phyloP scores from a whole-genome alignment of 2,113 vertebrate genomes.

The Malurus melanocephalus region DNA sequence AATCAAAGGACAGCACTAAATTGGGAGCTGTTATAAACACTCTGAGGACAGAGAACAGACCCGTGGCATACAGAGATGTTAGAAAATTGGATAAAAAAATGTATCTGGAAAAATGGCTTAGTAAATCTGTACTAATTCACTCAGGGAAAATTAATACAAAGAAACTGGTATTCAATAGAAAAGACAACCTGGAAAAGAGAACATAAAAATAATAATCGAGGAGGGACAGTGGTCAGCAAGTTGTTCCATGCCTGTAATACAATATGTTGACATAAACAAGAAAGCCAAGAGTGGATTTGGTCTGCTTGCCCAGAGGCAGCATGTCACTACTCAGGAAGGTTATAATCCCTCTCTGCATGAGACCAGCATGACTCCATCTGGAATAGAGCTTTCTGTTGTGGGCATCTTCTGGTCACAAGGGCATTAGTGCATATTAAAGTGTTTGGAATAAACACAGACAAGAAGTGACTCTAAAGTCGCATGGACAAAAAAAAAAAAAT shows the following conservation, averaged over 20 bases:
- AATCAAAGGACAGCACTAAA: conserved; percentile 22
- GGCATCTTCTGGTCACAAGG: conserved; percentile 38
- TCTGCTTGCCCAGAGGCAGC: conserved; percentile 47
- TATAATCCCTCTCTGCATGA: conserved; percentile 45
- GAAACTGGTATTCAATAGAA: neutral
- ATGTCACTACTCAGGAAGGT: conserved; percentile 31
- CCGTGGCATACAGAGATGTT: neutral
- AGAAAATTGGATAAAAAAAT: neutral
- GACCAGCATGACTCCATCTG: conserved; percentile 46
- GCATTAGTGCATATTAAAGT: conserved; percentile 10
- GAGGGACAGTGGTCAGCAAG: conserved; percentile 28
- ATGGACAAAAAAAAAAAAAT: neutral
- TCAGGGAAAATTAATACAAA: conserved; percentile 10
- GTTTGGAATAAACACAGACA: conserved; percentile 1
- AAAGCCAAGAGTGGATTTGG: conserved; percentile 36
- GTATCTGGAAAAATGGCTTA: conserved; percentile 14
- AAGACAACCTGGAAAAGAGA: conserved; percentile 18
- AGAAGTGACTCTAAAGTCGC: neutral
- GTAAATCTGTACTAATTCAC: conserved; percentile 26
- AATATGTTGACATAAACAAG: conserved; percentile 48
- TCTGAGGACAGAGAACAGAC: neutral
- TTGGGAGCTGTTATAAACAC: neutral
- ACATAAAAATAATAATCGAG: neutral
- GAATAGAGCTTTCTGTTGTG: conserved; percentile 48
- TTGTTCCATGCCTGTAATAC: conserved; percentile 8